phyloP scores from a whole-genome alignment of 2,888 invertebrate species.

The Prosapia bicincta region DNA sequence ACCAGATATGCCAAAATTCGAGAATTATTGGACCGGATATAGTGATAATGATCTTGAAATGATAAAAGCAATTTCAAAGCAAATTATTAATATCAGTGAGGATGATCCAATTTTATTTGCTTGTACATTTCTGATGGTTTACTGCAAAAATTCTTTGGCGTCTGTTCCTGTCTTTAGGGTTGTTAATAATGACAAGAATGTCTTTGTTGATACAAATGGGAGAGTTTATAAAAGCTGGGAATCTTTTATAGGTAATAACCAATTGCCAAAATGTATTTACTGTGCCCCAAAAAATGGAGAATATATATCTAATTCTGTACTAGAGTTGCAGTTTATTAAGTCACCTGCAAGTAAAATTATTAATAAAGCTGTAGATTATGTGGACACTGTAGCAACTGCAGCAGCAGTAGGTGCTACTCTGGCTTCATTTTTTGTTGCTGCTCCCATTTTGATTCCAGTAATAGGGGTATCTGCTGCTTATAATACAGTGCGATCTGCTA shows the following conservation, averaged over 20 bases:
- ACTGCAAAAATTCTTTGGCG: not conserved
- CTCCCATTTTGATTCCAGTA: not conserved
- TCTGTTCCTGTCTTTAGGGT: slow-evolving; percentile 9
- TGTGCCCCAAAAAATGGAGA: slow-evolving; percentile 6
- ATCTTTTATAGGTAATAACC: slow-evolving; percentile 2
- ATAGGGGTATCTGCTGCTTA: not conserved
- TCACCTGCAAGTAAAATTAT: slow-evolving; percentile 4
- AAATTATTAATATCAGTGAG: not conserved
- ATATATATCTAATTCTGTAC: not conserved
- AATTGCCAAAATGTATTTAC: slow-evolving; percentile 11
- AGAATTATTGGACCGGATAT: slow-evolving; percentile 9
- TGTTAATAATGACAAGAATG: not conserved
- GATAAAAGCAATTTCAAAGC: not conserved
- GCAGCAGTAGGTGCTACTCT: slow-evolving; percentile 2
- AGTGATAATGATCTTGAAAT: not conserved
- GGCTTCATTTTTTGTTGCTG: not conserved
- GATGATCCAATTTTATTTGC: slow-evolving; percentile 6
- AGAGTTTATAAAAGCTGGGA: slow-evolving; percentile 11
- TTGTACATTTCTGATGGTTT: slow-evolving; percentile 7
- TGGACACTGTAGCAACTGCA: slow-evolving; percentile 4
- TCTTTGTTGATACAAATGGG: slow-evolving; percentile 11
- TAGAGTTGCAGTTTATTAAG: not conserved
- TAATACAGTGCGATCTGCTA: not conserved
- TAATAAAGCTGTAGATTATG: not conserved
- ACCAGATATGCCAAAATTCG: not conserved